Conservation (phyloP, 2,113 vertebrate genomes). For the Marcusenius ussheri region DNA sequence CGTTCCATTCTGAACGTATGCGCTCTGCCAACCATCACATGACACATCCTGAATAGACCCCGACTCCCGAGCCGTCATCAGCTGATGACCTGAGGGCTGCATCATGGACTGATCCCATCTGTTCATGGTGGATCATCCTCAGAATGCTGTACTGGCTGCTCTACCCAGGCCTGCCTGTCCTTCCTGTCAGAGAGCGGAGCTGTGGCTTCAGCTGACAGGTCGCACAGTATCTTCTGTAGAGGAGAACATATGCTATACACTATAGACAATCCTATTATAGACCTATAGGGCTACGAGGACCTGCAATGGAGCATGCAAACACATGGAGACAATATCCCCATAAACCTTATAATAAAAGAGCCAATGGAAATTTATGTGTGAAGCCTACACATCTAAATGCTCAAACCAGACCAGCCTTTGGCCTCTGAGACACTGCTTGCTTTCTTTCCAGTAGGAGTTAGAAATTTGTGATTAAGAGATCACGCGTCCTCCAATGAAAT, state of each 20-base stretch:
- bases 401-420: neutral
- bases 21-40: neutral
- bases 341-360: neutral
- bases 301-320: neutral
- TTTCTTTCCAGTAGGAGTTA: neutral
- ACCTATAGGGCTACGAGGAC: neutral
- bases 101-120: neutral
- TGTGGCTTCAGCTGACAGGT: neutral
- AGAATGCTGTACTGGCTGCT: neutral
- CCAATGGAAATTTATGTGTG: neutral
- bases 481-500: neutral
- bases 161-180: neutral
- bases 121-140: neutral
- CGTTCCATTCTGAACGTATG: neutral
- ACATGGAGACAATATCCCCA: neutral
- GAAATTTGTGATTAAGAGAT: neutral
- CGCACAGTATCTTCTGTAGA: neutral
- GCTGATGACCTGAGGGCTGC: neutral
- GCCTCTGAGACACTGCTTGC: neutral
- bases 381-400: neutral
- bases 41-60: neutral
- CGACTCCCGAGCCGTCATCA: neutral
- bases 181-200: neutral
- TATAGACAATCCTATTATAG: neutral
- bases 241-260: neutral